Evolutionary conservation across 2,113 vertebrate species (phyloP), one percentile per base, ranked within the genome.

Genomic region (Carassius auratus): DNA sequence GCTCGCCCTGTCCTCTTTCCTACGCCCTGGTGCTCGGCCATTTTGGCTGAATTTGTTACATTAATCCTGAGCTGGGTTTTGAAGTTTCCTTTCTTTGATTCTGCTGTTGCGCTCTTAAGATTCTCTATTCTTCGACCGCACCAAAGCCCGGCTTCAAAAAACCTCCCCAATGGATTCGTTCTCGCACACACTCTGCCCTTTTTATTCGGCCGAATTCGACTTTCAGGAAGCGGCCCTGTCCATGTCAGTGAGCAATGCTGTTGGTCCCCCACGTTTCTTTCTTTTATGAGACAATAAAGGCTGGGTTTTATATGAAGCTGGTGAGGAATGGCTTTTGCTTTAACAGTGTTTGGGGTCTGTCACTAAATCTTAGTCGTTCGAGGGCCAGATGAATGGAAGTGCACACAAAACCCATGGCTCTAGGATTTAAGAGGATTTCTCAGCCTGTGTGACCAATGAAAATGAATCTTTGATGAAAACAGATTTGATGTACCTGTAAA

Each of bases 281-380:
- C 90, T 91, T 94, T 94, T 93, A 93, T 81, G 91, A 92, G 89
- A 92, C 92, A 89, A 93, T 94, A 95, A 94, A 95, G 88, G 89
- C 88, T 84, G 87, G 86, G 86, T 91, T 94, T 94, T 94, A 93
- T 93, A 93, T 93, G 92, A 93, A 93, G 91, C 91, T 90, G 89
- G 90, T 94, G 92, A 94, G 89, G 89, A 94, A 95, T 93, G 90
- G 93, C 92, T 90, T 94, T 91, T 92, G 88, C 90, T 93, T 94
- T 94, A 94, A 93, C 93, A 88, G 91, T 94, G 93, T 95, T 94
- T 93, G 88, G 92, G 90, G 81, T 90, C 86, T 85, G 86, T 92
- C 92, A 92, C 91, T 93, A 93, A 94, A 95, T 94, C 92, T 92
- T 90, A 89, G 91, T 91, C 89, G 85, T 90, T 92, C 86, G 48